phyloP scores from a whole-genome alignment of 1,140 invertebrate species.

The Araneus ventricosus region DNA sequence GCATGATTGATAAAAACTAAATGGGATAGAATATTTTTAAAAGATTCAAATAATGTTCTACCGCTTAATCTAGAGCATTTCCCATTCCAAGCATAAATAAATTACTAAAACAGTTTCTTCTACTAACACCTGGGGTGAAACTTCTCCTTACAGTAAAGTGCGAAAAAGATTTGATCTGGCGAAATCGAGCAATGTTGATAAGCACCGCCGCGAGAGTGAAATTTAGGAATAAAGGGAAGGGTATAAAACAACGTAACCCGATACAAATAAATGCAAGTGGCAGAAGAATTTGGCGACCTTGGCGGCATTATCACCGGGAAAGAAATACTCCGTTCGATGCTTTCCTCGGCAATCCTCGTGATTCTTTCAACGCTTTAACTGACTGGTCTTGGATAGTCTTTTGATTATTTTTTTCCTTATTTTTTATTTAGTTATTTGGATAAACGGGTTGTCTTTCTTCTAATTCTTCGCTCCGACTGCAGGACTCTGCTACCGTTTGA shows the following conservation, averaged over 20 bases:
- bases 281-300: constrained; percentile 50
- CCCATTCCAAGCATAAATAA: too few relatives aligned
- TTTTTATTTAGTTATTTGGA: constrained; percentile 32
- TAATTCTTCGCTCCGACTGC: background rate
- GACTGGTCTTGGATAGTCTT: constrained; percentile 51
- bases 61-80: too few relatives aligned
- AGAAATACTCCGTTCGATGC: constrained; percentile 38
- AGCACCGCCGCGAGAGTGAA: background rate
- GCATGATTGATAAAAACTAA: too few relatives aligned
- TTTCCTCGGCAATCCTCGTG: constrained; percentile 41
- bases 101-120: too few relatives aligned
- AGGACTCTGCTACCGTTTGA: constrained; percentile 8
- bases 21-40: too few relatives aligned
- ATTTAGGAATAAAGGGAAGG: background rate
- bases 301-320: constrained; percentile 40
- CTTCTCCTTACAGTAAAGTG: background rate
- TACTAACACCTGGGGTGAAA: too few relatives aligned
- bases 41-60: too few relatives aligned
- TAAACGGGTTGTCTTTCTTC: constrained; percentile 51
- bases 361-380: constrained; percentile 65
- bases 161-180: background rate
- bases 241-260: constrained; percentile 12
- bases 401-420: constrained; percentile 50
- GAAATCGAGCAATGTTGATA: background rate
- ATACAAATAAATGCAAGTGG: constrained; percentile 43